A percentile compares a stretch with the other conserved stretches of the same genome.
Conservation (phyloP, 1,140 invertebrate genomes). For the Tetragnatha versicolor region DNA sequence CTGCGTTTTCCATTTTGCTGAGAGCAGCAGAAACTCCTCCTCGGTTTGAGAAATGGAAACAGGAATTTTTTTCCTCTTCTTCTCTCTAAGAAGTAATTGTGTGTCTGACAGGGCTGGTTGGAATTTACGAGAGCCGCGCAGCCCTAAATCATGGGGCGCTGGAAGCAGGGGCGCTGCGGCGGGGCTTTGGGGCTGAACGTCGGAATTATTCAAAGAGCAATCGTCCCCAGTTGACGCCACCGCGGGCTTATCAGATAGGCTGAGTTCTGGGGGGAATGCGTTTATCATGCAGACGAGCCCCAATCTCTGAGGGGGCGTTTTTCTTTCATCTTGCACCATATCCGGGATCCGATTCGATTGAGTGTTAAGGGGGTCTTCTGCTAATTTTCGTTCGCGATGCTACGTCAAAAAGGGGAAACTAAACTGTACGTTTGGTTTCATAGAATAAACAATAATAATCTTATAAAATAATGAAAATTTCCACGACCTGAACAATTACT, state of each 20-base stretch:
- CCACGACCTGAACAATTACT: too few species aligned
- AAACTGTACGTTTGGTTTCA: too few species aligned
- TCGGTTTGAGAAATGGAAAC: not conserved
- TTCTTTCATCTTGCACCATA: conserved; percentile 1
- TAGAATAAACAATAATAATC: too few species aligned
- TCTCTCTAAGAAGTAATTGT: conserved; percentile 48
- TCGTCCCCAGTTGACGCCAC: conserved; percentile 16
- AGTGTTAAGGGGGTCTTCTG: not conserved
- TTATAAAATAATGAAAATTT: too few species aligned
- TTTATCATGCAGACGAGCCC: conserved; percentile 21
- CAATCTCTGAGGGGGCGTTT: not conserved
- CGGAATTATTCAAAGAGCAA: conserved; percentile 42
- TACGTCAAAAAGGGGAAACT: too few species aligned
- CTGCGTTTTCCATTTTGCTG: conserved; percentile 26
- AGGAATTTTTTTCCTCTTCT: not conserved
- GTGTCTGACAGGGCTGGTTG: conserved; percentile 44
- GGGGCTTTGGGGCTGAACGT: conserved; percentile 21
- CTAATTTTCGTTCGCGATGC: not conserved
- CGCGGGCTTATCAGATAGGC: not conserved
- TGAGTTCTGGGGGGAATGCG: conserved; percentile 5
- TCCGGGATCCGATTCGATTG: conserved; percentile 5
- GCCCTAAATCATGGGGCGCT: conserved; percentile 33
- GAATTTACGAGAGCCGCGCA: conserved; percentile 44
- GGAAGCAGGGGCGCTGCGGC: conserved; percentile 20
- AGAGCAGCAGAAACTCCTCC: conserved; percentile 31